Base-by-base conservation (phyloP, 2,888 invertebrate species). In the Synanthedon tipuliformis region DNA sequence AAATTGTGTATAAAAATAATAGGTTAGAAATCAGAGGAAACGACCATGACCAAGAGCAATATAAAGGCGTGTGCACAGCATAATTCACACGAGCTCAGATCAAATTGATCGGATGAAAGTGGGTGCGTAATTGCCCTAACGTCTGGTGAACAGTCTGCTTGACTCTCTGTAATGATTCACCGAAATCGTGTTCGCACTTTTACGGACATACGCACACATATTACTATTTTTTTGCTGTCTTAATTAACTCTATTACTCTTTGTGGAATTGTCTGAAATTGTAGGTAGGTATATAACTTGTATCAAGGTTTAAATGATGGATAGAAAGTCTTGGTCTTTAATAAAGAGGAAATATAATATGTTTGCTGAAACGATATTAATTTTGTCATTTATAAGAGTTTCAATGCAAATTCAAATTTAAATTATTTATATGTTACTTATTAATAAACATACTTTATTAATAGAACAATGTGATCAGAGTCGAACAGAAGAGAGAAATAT, bases 81-180 rank as follows among this genome's bases (percentile, higher is more conserved):
- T 45, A 59, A 59, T 68, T 68, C 68, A 64, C 68, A 73, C 64
- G 62, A 58, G 11, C 56, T 64, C 52, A 10, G 53, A 56, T 53
- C 51, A 50, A 54, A 52, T 54, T 53, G 58, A 61, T 60, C 59
- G 57, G 59, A 66, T 55, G 68, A 76, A 78, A 76, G 75, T 70
- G 58, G 60, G 60, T 58, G 57, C 60, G 64, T 69, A 65, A 66
- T 70, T 65, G 71, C 58, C 57, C 57, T 65, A 71, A 71, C 59
- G 67, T 68, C 66, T 66, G 51, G 58, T 61, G 61, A 61, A 66
- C 63, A 53, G 65, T 69, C 66, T 67, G 61, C 59, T 15, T 10
- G 53, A 59, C 56, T 57, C 59, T 60, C 61, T 60, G 61, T 68
- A 73, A 72, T 71, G 67, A 68, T 72, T 64, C 61, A 66, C 69